Evolutionary conservation across 2,113 vertebrate genomes (phyloP).

Genomic region (zebrafish (Danio rerio)): GRCz12tu NC_133190.1:28629001-28629500

Average conservation of each 20-base stretch:
- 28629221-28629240: constrained; percentile 51
- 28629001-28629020: constrained; percentile 29
- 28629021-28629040: not conserved
- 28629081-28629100: constrained; percentile 45
- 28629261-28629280: constrained; percentile 40
- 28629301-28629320: constrained; percentile 32
- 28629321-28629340: constrained; percentile 21
- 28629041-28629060: constrained; percentile 19
- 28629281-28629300: constrained; percentile 30
- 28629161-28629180: constrained; percentile 61
- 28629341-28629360: constrained; percentile 26
- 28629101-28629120: constrained; percentile 42
- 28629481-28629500: constrained; percentile 10
- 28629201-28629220: constrained; percentile 59
- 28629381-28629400: not conserved
- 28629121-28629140: constrained; percentile 45
- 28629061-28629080: constrained; percentile 7
- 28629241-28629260: constrained; percentile 61
- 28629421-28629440: constrained; percentile 29
- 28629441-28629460: constrained; percentile 33
- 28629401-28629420: constrained; percentile 31
- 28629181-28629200: constrained; percentile 62
- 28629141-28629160: constrained; percentile 43
- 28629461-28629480: constrained; percentile 26
- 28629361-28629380: constrained; percentile 6